Base-by-base conservation (phyloP, 1,140 invertebrate species). In the Ptiloglossa arizonensis region DNA sequence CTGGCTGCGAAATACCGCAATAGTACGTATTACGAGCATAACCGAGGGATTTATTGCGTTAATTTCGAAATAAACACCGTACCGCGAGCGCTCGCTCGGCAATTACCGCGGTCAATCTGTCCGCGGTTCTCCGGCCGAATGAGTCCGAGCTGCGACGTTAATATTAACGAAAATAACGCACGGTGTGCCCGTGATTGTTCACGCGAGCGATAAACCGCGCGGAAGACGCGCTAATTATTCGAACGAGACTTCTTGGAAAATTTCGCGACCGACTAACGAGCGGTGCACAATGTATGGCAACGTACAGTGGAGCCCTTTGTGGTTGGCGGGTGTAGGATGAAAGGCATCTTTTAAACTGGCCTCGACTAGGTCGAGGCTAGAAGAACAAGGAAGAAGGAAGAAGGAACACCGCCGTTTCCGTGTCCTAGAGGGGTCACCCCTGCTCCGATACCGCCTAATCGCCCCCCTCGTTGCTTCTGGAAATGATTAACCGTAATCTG, bases 281-380 rank as follows among this genome's bases (percentile, higher is more conserved):
- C 17, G 5, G 35, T 6, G 64, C 41, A 69, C 73, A 76, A 76
- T 69, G 64, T 60, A 60, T 13, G 52, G 27, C 32, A 46, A 76
- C 64, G 64, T 29, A 60, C 64, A 76, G 17, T 63, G 68, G 22
- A 27, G 19, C 70, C n/a, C 63, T 60, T 79, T 52, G 74, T 78
- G 24, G 66, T 22, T 38, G 46, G 41, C 13, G 62, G 64, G 54
- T 9, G 38, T 15, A 67, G 56, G 46, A 83, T 79, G 74, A 82
- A 83, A 83, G 81, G 81, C 75, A 83, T 82, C 74, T 83, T 74
- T 82, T 83, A 78, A 83, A 80, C 71, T 71, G 38, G 50, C 17
- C 68, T 69, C 69, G 69, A 48, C 62, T 67, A 60, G 76, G 50
- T 32, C 29, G 52, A 46, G 13, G 66, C 15, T 38, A 46, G 50